These are phyloP conservation scores for Actinernus sp. DNA, from an alignment of 92 coral and sea anemone species.

Conservation along the genomic window DNA sequence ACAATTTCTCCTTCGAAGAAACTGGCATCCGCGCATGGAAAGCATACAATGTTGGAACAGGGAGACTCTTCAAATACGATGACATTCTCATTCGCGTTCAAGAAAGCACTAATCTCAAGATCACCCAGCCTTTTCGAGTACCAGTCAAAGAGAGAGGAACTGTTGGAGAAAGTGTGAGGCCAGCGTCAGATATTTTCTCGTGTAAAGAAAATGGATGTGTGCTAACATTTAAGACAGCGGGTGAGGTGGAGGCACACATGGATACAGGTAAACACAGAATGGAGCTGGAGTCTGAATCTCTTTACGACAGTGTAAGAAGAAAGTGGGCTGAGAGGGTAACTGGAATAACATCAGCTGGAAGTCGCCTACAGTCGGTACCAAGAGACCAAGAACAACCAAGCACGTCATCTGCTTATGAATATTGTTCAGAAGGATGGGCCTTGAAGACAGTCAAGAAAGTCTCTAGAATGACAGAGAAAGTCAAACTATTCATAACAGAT, in stretches of 20 bases:
- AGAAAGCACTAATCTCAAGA: constrained; percentile 12
- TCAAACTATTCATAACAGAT: constrained; percentile 21
- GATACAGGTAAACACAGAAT: constrained; percentile 33
- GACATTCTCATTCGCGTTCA: constrained; percentile 30
- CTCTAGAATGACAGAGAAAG: constrained; percentile 25
- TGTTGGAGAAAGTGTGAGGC: not conserved
- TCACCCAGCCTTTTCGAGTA: constrained; percentile 24
- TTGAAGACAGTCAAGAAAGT: constrained; percentile 25
- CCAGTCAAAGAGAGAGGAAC: constrained; percentile 12
- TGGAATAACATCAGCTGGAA: constrained; percentile 17
- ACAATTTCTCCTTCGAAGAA: constrained; percentile 19
- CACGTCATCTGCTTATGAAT: not conserved
- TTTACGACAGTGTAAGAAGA: constrained; percentile 31
- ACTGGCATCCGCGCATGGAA: constrained; percentile 22
- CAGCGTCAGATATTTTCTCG: constrained; percentile 4
- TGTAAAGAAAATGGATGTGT: constrained; percentile 23
- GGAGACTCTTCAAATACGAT: constrained; percentile 17
- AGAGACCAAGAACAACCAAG: constrained; percentile 14
- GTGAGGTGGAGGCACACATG: constrained; percentile 35
- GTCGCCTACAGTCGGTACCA: constrained; percentile 8
- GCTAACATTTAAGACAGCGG: constrained; percentile 37
- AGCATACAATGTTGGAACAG: constrained; percentile 24
- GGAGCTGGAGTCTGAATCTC: constrained; percentile 24
- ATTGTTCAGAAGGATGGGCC: constrained; percentile 45
- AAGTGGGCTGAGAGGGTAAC: constrained; percentile 38